Evolutionary conservation across 2,113 vertebrate species (phyloP), one percentile per base, ranked within the genome.

Genomic region (Turdus rufiventris): DNA sequence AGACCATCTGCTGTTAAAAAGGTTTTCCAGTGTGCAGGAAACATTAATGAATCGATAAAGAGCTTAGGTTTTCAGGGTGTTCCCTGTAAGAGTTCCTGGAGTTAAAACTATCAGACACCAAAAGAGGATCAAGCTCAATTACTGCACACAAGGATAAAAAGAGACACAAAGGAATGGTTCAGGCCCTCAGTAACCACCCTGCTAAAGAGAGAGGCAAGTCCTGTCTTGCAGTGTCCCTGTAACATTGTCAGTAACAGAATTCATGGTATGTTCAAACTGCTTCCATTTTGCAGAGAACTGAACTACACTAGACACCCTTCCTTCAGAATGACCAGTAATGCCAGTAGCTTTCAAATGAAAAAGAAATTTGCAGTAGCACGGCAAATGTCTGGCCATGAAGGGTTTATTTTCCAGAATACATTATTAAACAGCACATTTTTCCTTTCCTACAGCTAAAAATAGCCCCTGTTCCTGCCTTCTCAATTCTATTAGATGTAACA

Each of bases 371-470:
- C 53, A 72, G n/a, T 18, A 48, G 40, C 42, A 31, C 2, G 8
- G 28, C 38, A 48, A 48, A 15, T 36, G 26, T 73, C 66, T 62
- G 62, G 34, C 60, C 51, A 76, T 17, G 34, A 80, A 85, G 40
- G 34, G 72, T 33, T 77, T 85, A 3, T 80, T 79, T 89, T 85
- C 75, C 40, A 80, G 77, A 89, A 93, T 95, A 60, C 68, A 95
- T 94, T 94, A 91, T 94, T 96, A 74, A 96, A 77, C 63, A 94
- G 51, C 54, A 85, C 14, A 48, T 28, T 90, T 50, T 61, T n/a
- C 51, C 63, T 48, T 54, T 77, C 34, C 74, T 71, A 73, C 40
- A 74, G 54, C 47, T 95, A 79, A 95, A 88, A 93, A 51, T 11
- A 96, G 48, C 19, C 47, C 28, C 34, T 31, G 14, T 50, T 29